A percentile compares a stretch with the other conserved stretches of the same genome.
Conservation (phyloP, 2,797 vertebrate species). For the Sphenodon punctatus region DNA sequence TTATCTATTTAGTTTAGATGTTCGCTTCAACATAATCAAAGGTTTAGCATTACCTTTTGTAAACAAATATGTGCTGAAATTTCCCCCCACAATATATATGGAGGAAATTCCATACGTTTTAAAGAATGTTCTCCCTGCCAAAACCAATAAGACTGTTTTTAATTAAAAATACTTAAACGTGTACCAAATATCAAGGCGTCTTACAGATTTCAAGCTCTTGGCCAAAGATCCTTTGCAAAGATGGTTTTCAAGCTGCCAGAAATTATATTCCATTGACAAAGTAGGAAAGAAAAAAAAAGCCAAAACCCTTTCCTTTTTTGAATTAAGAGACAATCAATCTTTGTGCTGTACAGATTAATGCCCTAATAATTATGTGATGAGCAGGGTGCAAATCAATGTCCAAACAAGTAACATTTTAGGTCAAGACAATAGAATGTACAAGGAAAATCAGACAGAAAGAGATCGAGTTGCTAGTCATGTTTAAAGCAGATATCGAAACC, state of each 20-base stretch:
- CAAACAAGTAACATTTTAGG: neutral
- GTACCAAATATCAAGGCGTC: neutral
- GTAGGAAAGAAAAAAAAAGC: neutral
- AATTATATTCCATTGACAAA: neutral
- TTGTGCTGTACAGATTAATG: neutral
- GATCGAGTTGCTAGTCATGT: no score
- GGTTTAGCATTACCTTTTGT: neutral
- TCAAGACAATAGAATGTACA: neutral
- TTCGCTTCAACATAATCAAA: neutral
- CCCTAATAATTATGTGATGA: neutral
- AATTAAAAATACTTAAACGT: conserved; percentile 28
- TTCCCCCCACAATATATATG: neutral
- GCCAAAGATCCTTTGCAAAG: neutral
- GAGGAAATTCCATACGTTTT: neutral
- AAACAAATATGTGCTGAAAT: neutral
- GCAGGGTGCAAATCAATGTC: neutral
- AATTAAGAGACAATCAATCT: neutral
- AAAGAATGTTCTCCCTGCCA: conserved; percentile 22
- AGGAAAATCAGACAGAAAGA: neutral
- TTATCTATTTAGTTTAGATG: neutral
- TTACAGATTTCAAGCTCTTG: neutral
- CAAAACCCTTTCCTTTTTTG: neutral
- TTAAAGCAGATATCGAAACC: no score
- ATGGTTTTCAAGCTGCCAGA: neutral
- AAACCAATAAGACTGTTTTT: conserved; percentile 38